A percentile compares a stretch with the other conserved stretches of the same genome.
phyloP scores from a whole-genome alignment of 1,140 invertebrate species.

The Anoplophora glabripennis region DNA sequence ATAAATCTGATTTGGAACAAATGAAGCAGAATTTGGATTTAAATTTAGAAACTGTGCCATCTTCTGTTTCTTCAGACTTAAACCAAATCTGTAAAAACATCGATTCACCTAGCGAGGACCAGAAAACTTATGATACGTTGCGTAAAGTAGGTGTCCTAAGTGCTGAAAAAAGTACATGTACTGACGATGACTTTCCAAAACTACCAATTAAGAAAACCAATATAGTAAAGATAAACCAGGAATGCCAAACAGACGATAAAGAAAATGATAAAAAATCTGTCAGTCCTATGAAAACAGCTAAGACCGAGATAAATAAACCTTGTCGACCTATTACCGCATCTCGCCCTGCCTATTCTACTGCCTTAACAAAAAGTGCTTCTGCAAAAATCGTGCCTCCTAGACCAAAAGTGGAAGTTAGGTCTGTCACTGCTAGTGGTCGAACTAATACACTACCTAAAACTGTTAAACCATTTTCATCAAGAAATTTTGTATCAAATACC shows the following conservation, averaged over 20 bases:
- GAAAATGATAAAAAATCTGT: conserved; percentile 39
- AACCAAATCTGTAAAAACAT: conserved; percentile 27
- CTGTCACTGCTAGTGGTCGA: neutral
- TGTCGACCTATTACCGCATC: conserved; percentile 22
- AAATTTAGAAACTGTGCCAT: neutral
- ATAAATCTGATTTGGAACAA: neutral
- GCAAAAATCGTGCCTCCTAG: conserved; percentile 46
- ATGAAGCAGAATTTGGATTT: neutral
- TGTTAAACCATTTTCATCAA: conserved; percentile 11
- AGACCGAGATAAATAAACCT: conserved; percentile 24
- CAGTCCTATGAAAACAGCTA: conserved; percentile 21
- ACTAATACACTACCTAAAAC: neutral
- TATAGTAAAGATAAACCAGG: conserved; percentile 42
- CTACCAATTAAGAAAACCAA: conserved; percentile 49
- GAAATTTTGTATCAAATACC: neutral
- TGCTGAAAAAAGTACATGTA: conserved; percentile 51
- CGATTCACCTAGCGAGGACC: conserved; percentile 47
- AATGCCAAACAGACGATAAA: conserved; percentile 43
- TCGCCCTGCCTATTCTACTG: conserved; percentile 51
- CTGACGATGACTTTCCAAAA: conserved; percentile 53
- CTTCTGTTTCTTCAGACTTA: neutral
- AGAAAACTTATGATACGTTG: conserved; percentile 45
- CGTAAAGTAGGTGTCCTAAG: conserved; percentile 43
- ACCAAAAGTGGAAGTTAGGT: conserved; percentile 48
- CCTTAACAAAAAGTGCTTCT: conserved; percentile 46